phyloP scores from a whole-genome alignment of 2,888 invertebrate species.

The Strigamia transsilvanica region DNA sequence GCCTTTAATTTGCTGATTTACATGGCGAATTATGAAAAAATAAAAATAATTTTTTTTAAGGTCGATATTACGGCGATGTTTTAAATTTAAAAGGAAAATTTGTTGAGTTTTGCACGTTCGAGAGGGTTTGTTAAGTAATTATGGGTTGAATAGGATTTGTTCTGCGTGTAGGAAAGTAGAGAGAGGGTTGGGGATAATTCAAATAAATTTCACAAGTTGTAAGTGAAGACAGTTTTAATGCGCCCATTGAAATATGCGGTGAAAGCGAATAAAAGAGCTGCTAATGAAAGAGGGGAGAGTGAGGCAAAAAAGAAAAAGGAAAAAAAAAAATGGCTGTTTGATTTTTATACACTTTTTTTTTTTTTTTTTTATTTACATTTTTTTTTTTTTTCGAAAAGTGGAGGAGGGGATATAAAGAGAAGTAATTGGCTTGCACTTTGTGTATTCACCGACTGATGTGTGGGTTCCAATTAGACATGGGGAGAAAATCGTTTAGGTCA shows the following conservation, averaged over 20 bases:
- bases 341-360: not conserved
- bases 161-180: not conserved
- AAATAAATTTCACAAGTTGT: conserved; percentile 41
- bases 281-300: conserved; percentile 27
- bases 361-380: not conserved
- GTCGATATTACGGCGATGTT: too few species aligned
- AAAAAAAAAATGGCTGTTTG: conserved; percentile 6
- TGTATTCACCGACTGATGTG: not conserved
- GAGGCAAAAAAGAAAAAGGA: not conserved
- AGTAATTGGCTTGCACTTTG: conserved; percentile 4
- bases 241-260: conserved; percentile 44
- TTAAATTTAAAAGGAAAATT: conserved; percentile 5
- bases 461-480: not conserved
- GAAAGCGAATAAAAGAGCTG: conserved; percentile 42
- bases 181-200: conserved; percentile 27
- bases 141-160: conserved; percentile 39
- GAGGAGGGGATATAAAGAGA: not conserved
- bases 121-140: conserved; percentile 35
- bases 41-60: too few species aligned
- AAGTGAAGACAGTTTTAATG: conserved; percentile 41
- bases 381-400: not conserved
- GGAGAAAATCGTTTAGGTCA: too few species aligned
- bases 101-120: not conserved
- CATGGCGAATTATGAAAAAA: not conserved
- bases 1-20: not conserved